A percentile compares a stretch with the other conserved stretches of the same genome.
Conservation (phyloP, 2,888 invertebrate species). For the Imbricaverruca yamaguchii region DNA sequence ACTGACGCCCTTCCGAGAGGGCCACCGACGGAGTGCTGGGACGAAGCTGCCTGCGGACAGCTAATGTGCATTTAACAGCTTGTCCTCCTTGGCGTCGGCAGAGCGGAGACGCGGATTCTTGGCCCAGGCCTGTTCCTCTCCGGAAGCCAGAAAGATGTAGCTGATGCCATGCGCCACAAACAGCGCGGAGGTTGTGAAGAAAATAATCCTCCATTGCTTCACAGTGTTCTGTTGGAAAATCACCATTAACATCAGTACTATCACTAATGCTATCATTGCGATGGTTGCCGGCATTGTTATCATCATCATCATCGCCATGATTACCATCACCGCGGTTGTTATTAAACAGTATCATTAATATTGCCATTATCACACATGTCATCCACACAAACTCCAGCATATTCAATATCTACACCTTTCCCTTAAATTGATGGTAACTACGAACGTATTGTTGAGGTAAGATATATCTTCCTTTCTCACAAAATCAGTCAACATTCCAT, state of each 20-base stretch:
- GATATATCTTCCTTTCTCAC: too few relatives aligned
- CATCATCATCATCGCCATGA: neutral
- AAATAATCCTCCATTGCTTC: slow-evolving; percentile 30
- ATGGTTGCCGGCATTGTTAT: neutral
- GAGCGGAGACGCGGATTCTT: neutral
- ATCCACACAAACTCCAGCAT: neutral
- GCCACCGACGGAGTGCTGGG: too few relatives aligned
- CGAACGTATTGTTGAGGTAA: too few relatives aligned
- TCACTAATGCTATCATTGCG: neutral
- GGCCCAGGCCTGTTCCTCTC: slow-evolving; percentile 31
- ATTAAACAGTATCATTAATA: neutral
- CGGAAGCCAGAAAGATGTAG: slow-evolving; percentile 30
- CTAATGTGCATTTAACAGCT: too few relatives aligned
- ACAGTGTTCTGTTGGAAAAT: slow-evolving; percentile 24
- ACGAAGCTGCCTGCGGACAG: too few relatives aligned
- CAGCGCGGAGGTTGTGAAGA: slow-evolving; percentile 29
- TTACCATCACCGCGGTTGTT: too few relatives aligned
- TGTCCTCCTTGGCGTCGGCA: too few relatives aligned
- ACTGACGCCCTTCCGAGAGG: too few relatives aligned
- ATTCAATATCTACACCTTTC: neutral
- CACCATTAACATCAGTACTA: neutral
- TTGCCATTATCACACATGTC: neutral
- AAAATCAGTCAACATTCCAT: too few relatives aligned
- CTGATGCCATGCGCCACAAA: slow-evolving; percentile 26
- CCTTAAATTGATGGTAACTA: too few relatives aligned